These are phyloP conservation scores for Dolomedes plantarius DNA, from an alignment of 2,888 invertebrate species.

Conservation along the genomic window DNA sequence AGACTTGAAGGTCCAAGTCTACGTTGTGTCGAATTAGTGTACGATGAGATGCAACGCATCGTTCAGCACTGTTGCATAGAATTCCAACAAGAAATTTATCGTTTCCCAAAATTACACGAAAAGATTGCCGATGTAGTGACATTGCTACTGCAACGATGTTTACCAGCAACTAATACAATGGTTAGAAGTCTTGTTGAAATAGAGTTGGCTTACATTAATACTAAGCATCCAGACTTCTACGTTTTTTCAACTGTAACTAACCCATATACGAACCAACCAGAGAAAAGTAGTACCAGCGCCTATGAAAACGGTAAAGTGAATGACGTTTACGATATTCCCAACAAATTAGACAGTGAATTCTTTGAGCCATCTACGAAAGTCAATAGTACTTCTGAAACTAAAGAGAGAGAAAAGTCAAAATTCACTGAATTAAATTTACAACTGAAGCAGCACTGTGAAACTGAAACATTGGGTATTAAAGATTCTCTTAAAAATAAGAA, in stretches of 20 bases:
- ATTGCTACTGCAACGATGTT: conserved; percentile 90
- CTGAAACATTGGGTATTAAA: too few species aligned
- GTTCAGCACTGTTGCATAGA: conserved; percentile 99
- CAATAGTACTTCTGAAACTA: too few species aligned
- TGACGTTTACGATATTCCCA: too few species aligned
- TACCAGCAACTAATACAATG: conserved; percentile 97
- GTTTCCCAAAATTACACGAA: conserved; percentile 97
- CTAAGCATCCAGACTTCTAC: conserved; percentile 99
- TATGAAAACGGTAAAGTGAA: too few species aligned
- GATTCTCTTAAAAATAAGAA: background rate
- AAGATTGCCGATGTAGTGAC: conserved; percentile 99
- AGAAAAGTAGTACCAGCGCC: too few species aligned
- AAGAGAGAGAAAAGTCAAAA: too few species aligned
- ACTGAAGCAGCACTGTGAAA: background rate
- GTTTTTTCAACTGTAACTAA: conserved; percentile 97
- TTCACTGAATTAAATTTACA: too few species aligned
- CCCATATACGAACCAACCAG: too few species aligned
- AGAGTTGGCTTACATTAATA: conserved; percentile 99
- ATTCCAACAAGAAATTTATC: conserved; percentile 94
- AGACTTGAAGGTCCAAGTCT: conserved; percentile 97
- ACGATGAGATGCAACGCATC: conserved; percentile 99
- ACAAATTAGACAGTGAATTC: too few species aligned
- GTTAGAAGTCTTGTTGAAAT: conserved; percentile 98
- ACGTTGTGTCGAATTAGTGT: conserved; percentile 97
- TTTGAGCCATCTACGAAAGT: too few species aligned